phyloP scores from a whole-genome alignment of 2,797 vertebrate species.

The Tarsius wallacei region DNA sequence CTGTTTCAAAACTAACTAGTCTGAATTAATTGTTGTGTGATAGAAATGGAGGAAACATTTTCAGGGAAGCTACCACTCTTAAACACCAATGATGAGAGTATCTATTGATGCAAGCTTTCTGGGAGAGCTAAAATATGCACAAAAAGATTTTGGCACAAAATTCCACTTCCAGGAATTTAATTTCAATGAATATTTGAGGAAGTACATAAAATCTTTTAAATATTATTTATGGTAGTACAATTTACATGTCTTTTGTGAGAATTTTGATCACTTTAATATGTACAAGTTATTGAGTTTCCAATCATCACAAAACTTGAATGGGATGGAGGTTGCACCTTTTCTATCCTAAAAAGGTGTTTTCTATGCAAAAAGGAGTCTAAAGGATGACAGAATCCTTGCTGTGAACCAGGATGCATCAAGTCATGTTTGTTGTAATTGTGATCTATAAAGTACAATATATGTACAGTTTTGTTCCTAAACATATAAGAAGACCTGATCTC shows the following conservation, averaged over 20 bases:
- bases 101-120: not conserved
- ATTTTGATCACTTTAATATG: not conserved
- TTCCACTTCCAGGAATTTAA: not conserved
- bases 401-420: too few relatives aligned
- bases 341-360: not conserved
- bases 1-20: not conserved
- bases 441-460: not conserved
- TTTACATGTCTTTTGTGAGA: not conserved
- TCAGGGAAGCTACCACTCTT: not conserved
- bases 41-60: not conserved
- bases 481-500: not conserved
- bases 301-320: not conserved
- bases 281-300: not conserved
- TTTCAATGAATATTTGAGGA: conserved; percentile 3
- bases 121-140: not conserved
- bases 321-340: not conserved
- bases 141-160: not conserved
- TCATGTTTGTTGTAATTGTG: not conserved
- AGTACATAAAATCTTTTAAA: not conserved
- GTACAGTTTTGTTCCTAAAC: not conserved
- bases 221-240: not conserved
- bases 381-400: too few relatives aligned
- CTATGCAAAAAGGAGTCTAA: not conserved
- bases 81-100: too few relatives aligned
- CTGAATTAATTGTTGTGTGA: not conserved